phyloP scores from a whole-genome alignment of 1,140 invertebrate genomes.

The Leguminivora glycinivorella region DNA sequence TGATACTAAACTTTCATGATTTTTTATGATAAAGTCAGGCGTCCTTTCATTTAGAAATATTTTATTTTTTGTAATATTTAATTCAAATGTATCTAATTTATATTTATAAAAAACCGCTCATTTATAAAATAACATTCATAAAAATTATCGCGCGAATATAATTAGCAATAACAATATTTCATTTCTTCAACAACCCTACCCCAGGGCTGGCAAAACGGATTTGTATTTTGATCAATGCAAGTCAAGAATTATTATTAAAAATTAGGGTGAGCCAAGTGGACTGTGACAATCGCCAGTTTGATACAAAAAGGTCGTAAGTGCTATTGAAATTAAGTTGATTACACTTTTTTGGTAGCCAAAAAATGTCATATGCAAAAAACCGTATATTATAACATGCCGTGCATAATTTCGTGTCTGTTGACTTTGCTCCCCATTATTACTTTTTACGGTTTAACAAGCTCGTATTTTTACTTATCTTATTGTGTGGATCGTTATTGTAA shows the following conservation, averaged over 20 bases:
- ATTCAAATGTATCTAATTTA: not conserved
- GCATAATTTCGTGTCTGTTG: slow-evolving; percentile 61
- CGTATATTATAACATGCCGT: slow-evolving; percentile 37
- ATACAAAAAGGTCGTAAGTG: not conserved
- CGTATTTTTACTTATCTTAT: slow-evolving; percentile 75
- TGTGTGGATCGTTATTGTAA: slow-evolving; percentile 69
- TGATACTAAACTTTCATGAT: no score
- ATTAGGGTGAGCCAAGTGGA: slow-evolving; percentile 5
- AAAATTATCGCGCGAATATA: not conserved
- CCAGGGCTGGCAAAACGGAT: slow-evolving; percentile 15
- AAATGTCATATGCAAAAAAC: slow-evolving; percentile 16
- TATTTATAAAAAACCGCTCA: not conserved
- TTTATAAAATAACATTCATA: not conserved
- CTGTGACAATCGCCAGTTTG: slow-evolving; percentile 9
- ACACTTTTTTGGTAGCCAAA: not conserved
- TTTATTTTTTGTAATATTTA: not conserved
- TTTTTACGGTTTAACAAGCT: slow-evolving; percentile 78
- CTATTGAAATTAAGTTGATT: not conserved
- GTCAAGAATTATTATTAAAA: slow-evolving; percentile 29
- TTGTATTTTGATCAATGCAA: slow-evolving; percentile 24
- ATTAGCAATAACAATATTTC: slow-evolving; percentile 13
- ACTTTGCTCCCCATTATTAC: slow-evolving; percentile 70
- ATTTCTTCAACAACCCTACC: slow-evolving; percentile 5
- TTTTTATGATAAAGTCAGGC: no score
- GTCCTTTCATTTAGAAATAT: no score